Evolutionary conservation across 2,888 invertebrate genomes (phyloP).

Genomic region (Drosophila formosana): DNA sequence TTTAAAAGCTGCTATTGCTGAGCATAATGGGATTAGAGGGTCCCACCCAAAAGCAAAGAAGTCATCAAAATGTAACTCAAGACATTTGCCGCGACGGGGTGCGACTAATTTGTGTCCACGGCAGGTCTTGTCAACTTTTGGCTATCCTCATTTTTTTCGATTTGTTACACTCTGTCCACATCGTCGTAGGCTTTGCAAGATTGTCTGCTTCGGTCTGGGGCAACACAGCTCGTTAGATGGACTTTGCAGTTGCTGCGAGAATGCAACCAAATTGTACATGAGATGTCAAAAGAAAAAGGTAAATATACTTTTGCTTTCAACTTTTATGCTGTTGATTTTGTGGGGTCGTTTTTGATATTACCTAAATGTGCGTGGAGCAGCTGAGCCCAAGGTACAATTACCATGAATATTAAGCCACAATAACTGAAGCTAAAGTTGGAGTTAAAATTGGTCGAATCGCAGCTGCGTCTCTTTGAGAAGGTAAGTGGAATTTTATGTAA

Average conservation of each 20-base stretch:
- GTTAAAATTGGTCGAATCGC: constrained; percentile 61
- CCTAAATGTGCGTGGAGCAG: constrained; percentile 60
- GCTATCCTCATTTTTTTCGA: constrained; percentile 62
- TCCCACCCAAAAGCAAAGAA: constrained; percentile 68
- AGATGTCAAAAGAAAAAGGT: constrained; percentile 56
- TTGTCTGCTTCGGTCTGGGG: too few relatives aligned
- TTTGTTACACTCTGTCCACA: constrained; percentile 67
- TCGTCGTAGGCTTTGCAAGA: background rate
- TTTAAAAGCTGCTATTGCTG: constrained; percentile 71
- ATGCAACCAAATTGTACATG: constrained; percentile 53
- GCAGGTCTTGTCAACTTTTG: constrained; percentile 41
- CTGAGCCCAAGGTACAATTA: constrained; percentile 70
- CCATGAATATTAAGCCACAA: constrained; percentile 74
- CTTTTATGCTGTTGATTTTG: constrained; percentile 47
- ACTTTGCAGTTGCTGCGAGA: constrained; percentile 80
- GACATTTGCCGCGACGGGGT: constrained; percentile 63
- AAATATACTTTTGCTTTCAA: constrained; percentile 48
- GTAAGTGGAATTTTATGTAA: constrained; percentile 52
- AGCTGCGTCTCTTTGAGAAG: constrained; percentile 46
- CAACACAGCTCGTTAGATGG: constrained; percentile 82
- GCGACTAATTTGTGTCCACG: constrained; percentile 69
- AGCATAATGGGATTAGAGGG: constrained; percentile 62
- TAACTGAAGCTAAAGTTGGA: constrained; percentile 53
- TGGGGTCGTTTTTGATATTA: constrained; percentile 53
- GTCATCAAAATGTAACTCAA: constrained; percentile 79